Evolutionary conservation across 2,888 invertebrate genomes (phyloP).

Genomic region (Zygothrica quintamaculata): DNA sequence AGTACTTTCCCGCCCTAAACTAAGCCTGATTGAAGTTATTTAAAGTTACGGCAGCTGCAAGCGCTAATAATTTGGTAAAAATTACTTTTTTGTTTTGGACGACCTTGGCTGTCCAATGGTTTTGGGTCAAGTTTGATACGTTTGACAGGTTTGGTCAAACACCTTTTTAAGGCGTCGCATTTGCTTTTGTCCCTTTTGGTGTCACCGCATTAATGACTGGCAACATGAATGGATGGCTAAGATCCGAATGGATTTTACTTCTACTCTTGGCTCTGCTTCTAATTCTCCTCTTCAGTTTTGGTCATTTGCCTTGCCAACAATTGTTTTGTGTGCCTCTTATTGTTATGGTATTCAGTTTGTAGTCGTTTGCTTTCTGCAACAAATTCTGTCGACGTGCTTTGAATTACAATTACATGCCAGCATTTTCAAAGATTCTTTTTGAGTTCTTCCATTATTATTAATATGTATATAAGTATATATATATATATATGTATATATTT

Average conservation of each 20-base stretch:
- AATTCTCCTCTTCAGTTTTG: constrained; percentile 33
- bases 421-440: constrained; percentile 41
- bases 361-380: constrained; percentile 70
- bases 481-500: too few relatives aligned
- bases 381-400: constrained; percentile 73
- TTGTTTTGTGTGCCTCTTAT: constrained; percentile 74
- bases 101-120: constrained; percentile 55
- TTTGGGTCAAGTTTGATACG: constrained; percentile 21
- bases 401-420: constrained; percentile 71
- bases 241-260: constrained; percentile 9
- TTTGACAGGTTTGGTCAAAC: constrained; percentile 74
- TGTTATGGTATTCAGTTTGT: constrained; percentile 65
- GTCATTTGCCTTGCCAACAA: constrained; percentile 67
- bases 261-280: constrained; percentile 10
- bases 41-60: constrained; percentile 73
- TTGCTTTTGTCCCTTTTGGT: constrained; percentile 56
- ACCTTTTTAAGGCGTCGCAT: constrained; percentile 61
- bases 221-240: constrained; percentile 24
- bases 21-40: constrained; percentile 72
- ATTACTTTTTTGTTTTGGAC: constrained; percentile 69
- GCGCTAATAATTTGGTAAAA: constrained; percentile 78
- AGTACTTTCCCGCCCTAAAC: constrained; percentile 21
- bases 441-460: constrained; percentile 36
- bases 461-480: constrained; percentile 34
- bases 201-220: constrained; percentile 69